These are phyloP conservation scores for Metacarcinus magister DNA, from an alignment of 2,888 invertebrate genomes.

Conservation along the genomic window DNA sequence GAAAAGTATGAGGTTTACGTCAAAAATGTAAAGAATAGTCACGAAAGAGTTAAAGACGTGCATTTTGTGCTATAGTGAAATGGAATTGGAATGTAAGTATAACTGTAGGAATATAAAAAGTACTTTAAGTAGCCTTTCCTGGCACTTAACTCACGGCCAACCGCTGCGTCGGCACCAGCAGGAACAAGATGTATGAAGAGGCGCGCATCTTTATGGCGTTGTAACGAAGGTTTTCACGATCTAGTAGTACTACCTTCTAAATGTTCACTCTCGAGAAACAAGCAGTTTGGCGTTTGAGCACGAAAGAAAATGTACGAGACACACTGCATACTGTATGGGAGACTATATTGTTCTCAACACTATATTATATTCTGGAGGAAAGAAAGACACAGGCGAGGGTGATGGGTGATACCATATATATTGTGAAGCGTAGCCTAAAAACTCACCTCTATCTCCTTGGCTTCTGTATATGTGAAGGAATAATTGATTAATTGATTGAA, in stretches of 20 bases:
- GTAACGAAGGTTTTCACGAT: background rate
- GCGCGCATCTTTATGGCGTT: background rate
- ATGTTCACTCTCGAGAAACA: no score
- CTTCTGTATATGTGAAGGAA: background rate
- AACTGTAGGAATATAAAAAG: no score
- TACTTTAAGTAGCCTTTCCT: no score
- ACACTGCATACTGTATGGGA: background rate
- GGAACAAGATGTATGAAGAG: background rate
- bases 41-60: no score
- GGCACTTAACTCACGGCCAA: background rate
- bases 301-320: background rate
- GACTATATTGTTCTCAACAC: background rate
- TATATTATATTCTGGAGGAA: background rate
- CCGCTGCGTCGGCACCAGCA: background rate
- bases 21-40: no score
- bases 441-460: background rate
- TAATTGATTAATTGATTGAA: no score
- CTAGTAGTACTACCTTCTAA: background rate
- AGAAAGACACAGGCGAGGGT: background rate
- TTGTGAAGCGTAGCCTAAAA: background rate
- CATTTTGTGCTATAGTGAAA: no score
- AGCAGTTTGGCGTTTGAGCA: background rate
- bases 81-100: no score
- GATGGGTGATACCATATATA: background rate
- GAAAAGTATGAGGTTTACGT: no score